These are phyloP conservation scores for Tetropium fuscum DNA, from an alignment of 2,888 invertebrate species.

Conservation along the genomic window DNA sequence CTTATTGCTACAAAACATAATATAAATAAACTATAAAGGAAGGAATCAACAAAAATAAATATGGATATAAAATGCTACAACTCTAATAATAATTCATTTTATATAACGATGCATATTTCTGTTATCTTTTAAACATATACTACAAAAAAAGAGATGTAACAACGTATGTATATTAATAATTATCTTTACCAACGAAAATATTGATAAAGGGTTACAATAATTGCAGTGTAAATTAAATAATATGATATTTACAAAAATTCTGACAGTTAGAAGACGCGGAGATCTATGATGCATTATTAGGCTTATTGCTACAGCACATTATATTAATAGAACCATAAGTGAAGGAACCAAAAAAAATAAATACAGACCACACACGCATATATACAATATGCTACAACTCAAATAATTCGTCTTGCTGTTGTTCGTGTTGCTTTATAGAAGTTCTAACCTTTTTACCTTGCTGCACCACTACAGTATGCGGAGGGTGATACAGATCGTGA, in stretches of 20 bases:
- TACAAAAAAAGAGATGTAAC: too few species aligned
- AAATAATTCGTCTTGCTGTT: conserved; percentile 90
- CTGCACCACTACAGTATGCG: conserved; percentile 74
- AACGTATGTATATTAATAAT: too few species aligned
- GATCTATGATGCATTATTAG: conserved; percentile 2
- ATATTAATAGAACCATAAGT: conserved; percentile 15
- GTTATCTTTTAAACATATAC: too few species aligned
- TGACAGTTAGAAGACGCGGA: conserved; percentile 10
- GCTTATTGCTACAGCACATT: conserved; percentile 17
- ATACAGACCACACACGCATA: not conserved
- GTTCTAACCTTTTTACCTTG: conserved; percentile 84
- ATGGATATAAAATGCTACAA: too few species aligned
- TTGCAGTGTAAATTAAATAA: too few species aligned
- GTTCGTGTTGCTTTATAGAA: conserved; percentile 84
- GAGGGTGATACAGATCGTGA: conserved; percentile 49
- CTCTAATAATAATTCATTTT: too few species aligned
- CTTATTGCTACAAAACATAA: too few species aligned
- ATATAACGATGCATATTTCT: too few species aligned
- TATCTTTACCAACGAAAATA: too few species aligned
- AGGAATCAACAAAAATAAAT: too few species aligned
- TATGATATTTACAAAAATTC: conserved; percentile 25
- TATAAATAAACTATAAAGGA: too few species aligned
- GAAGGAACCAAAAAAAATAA: conserved; percentile 16
- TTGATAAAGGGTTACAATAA: too few species aligned
- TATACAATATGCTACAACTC: conserved; percentile 88